Evolutionary conservation across 2,113 vertebrate genomes (phyloP), one percentile per base, ranked within the genome.

Genomic region (Ceuthmochares aereus): DNA sequence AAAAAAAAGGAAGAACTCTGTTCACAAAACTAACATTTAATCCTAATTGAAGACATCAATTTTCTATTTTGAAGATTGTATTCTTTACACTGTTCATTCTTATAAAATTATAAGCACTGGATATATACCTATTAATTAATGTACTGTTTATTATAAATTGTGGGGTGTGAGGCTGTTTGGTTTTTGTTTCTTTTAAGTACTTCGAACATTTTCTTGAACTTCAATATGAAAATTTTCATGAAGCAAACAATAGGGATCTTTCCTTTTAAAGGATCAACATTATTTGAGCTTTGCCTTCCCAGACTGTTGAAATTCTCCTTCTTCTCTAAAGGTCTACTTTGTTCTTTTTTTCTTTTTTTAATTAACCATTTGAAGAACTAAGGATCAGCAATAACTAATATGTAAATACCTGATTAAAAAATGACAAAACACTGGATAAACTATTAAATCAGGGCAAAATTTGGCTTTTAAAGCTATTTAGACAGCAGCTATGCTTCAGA

Each of bases 91-190:
- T 7, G 10, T 49, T 80, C 52, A 60, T 20, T 79, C 45, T 79
- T 20, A 83, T 6, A 69, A 83, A 93, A 68, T 12, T 58, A 36
- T 36, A 56, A 72, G 22, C 8, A 69, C 30, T 58, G 30, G 43
- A 64, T 56, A 78, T 10, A 56, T 13, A 52, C 25, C 51, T 52
- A 14, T 52, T 52, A 51, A 9, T 51, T 51, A 52, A 68, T 58
- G 74, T 52, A 75, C 12, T 34, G 2, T 59, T 78, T 59, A 89
- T 7, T 3, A 9, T 52, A 86, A 78, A 9, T 87, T 1, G 0
- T 12, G 3, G 56, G 25, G 7, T 34, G 47, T 7, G 3, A 49
- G 21, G 45, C 7, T 47, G 0, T 0, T 14, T 17, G 40, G 40
- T 40, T 40, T 40, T 40, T 21, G 5, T 4, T 64, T 64, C 6